Conservation (phyloP, 2,888 invertebrate genomes). For the Prosapia bicincta region DNA sequence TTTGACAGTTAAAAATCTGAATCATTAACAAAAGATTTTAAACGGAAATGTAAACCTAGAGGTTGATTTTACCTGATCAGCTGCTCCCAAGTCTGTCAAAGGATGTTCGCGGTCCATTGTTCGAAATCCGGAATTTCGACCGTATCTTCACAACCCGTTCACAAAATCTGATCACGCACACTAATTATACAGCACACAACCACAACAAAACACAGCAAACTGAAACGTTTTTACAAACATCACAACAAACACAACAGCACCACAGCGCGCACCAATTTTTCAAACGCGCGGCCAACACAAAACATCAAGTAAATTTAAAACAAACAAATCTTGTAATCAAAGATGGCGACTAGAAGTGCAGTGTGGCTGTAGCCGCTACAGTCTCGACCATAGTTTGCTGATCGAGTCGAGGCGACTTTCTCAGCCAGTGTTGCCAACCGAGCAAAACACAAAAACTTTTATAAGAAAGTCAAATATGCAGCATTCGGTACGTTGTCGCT, state of each 20-base stretch:
- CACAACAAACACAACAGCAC: neutral
- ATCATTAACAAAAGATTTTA: too few relatives aligned
- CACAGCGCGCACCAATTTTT: conserved; percentile 9
- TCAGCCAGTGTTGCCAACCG: conserved; percentile 23
- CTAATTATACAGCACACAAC: neutral
- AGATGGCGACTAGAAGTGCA: conserved; percentile 23
- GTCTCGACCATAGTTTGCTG: conserved; percentile 4
- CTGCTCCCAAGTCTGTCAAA: conserved; percentile 19
- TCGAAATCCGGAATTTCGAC: neutral
- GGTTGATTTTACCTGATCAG: conserved; percentile 21
- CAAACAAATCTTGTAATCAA: conserved; percentile 14
- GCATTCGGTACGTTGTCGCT: neutral
- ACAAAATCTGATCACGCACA: conserved; percentile 3
- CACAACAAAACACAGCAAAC: neutral
- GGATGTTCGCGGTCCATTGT: conserved; percentile 23
- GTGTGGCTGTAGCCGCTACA: neutral
- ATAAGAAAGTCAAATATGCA: neutral
- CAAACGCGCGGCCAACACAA: neutral
- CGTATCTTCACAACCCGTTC: neutral
- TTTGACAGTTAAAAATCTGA: too few relatives aligned
- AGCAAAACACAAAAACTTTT: neutral
- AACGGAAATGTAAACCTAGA: neutral
- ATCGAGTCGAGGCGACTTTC: conserved; percentile 14
- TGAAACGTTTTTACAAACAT: neutral
- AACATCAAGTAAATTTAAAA: conserved; percentile 5